Evolutionary conservation across 2,888 invertebrate genomes (phyloP).

Genomic region (Mythimna vitellina): DNA sequence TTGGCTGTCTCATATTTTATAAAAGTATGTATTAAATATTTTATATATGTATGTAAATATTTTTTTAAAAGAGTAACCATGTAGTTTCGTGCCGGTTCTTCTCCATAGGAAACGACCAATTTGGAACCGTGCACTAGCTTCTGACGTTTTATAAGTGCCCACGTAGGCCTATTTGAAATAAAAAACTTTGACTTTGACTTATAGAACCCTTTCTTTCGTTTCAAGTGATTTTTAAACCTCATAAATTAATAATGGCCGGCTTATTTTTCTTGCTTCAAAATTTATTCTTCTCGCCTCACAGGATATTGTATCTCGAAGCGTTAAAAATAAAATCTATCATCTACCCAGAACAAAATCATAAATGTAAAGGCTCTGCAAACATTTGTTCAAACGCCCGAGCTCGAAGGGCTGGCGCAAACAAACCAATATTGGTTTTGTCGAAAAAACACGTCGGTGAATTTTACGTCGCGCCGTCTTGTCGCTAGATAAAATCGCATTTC

Average conservation of each 20-base stretch:
- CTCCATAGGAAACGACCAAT: no score
- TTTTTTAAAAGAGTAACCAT: no score
- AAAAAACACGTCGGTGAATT: constrained; percentile 73
- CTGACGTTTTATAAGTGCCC: no score
- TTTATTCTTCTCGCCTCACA: constrained; percentile 10
- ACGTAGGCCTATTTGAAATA: no score
- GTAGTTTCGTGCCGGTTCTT: no score
- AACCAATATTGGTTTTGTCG: constrained; percentile 66
- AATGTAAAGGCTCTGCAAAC: constrained; percentile 58
- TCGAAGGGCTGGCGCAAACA: constrained; percentile 62
- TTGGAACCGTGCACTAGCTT: no score
- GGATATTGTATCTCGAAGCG: constrained; percentile 30
- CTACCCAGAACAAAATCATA: constrained; percentile 47
- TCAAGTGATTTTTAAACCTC: neutral
- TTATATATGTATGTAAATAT: no score
- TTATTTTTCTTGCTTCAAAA: constrained; percentile 1
- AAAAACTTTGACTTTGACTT: no score
- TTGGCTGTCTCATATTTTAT: neutral
- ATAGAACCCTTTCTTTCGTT: neutral
- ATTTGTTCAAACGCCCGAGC: constrained; percentile 55
- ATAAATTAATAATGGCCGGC: neutral
- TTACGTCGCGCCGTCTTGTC: constrained; percentile 76
- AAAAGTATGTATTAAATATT: no score
- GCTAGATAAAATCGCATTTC: constrained; percentile 88
- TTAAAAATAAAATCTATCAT: constrained; percentile 54